Conservation (phyloP, 2,113 vertebrate species). For the Hyperopisus bebe region DNA sequence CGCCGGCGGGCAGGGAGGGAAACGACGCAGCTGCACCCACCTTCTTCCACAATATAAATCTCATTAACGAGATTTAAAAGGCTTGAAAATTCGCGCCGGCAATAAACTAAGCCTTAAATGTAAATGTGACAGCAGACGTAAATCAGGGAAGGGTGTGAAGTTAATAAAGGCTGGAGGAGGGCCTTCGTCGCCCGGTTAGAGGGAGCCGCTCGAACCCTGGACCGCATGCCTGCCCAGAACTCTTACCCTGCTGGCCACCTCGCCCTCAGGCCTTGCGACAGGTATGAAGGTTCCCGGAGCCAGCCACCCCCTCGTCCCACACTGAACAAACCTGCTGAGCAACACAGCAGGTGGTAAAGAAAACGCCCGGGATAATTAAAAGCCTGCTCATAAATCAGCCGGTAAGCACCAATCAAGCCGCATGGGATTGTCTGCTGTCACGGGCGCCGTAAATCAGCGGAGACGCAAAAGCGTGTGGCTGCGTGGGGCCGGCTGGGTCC, state of each 20-base stretch:
- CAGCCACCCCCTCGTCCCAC: constrained; percentile 12
- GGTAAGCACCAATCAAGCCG: constrained; percentile 62
- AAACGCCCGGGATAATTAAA: constrained; percentile 66
- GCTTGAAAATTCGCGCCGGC: constrained; percentile 21
- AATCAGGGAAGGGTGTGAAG: constrained; percentile 37
- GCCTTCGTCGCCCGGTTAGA: not conserved
- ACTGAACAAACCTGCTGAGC: constrained; percentile 19
- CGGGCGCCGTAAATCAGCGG: constrained; percentile 54
- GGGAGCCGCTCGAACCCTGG: constrained; percentile 39
- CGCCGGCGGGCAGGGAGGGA: not conserved
- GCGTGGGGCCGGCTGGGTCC: constrained; percentile 33
- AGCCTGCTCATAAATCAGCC: constrained; percentile 63
- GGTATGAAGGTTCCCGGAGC: constrained; percentile 35
- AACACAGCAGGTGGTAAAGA: constrained; percentile 47
- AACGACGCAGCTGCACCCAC: constrained; percentile 2
- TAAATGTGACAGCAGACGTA: constrained; percentile 35
- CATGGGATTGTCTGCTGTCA: constrained; percentile 47
- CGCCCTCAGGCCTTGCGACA: constrained; percentile 25
- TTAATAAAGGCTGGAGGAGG: constrained; percentile 27
- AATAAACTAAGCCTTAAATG: constrained; percentile 38
- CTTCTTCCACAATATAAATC: constrained; percentile 35
- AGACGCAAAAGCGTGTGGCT: constrained; percentile 54
- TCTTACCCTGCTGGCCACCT: constrained; percentile 33
- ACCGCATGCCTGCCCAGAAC: not conserved
- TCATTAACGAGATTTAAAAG: constrained; percentile 39